These are phyloP conservation scores for Aradus depressus DNA, from an alignment of 2,888 invertebrate species.

Conservation along the genomic window DNA sequence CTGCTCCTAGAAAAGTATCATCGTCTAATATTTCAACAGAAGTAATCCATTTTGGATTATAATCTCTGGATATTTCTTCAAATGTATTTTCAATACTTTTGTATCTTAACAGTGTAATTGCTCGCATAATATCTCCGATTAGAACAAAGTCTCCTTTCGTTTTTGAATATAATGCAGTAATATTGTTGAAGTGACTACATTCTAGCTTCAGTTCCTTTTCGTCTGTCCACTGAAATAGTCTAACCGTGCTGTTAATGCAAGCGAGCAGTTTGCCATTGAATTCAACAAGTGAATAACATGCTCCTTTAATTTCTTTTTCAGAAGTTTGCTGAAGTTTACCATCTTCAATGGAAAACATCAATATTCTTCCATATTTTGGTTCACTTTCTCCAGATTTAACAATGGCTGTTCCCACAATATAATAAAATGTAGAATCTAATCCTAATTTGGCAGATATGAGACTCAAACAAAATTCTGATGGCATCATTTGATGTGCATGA, in stretches of 20 bases:
- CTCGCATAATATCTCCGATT: conserved; percentile 94
- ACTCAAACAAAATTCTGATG: conserved; percentile 81
- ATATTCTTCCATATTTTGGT: conserved; percentile 79
- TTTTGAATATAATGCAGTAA: conserved; percentile 85
- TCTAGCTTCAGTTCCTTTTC: conserved; percentile 91
- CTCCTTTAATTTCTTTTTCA: conserved; percentile 94
- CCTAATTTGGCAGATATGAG: conserved; percentile 81
- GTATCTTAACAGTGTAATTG: conserved; percentile 86
- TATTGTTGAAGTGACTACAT: conserved; percentile 95
- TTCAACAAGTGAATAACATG: conserved; percentile 81
- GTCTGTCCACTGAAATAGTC: conserved; percentile 93
- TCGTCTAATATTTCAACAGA: conserved; percentile 94
- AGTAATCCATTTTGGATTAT: conserved; percentile 97
- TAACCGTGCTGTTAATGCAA: conserved; percentile 88
- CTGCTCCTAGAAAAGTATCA: conserved; percentile 92
- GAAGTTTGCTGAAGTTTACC: conserved; percentile 74
- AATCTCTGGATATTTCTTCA: conserved; percentile 92
- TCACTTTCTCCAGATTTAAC: conserved; percentile 93
- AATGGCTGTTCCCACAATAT: conserved; percentile 88
- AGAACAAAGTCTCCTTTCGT: conserved; percentile 95
- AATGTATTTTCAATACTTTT: conserved; percentile 95
- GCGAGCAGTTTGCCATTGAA: conserved; percentile 94
- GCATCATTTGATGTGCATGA: conserved; percentile 85
- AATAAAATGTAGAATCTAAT: conserved; percentile 84
- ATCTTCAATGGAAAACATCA: conserved; percentile 82